Base-by-base conservation (phyloP, 2,113 vertebrate genomes). In the Engraulis encrasicolus region DNA sequence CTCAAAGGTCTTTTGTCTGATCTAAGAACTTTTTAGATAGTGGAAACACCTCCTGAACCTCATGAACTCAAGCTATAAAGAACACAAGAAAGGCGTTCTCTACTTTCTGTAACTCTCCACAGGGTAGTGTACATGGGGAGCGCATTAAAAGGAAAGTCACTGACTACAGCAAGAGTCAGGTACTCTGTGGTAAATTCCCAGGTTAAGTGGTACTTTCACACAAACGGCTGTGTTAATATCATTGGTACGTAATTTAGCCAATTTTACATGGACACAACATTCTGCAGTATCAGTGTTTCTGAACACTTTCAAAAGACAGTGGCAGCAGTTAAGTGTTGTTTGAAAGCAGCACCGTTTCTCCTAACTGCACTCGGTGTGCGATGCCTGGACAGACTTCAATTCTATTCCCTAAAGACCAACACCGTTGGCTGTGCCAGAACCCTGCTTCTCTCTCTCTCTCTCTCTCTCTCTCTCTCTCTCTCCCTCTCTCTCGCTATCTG, bases 341-440 rank as follows among this genome's bases (percentile, higher is more conserved):
- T 34, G 31, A 66, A 66, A 23, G 23, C 27, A 31, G 14, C 27
- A 71, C 4, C 58, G 27, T 61, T 61, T 61, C n/a, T 9, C 23
- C 0, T n/a, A 61, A 61, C 3, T 58, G 20, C 6, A 52, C 49
- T 11, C 7, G 52, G 78, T 31, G 77, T 71, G 27, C 45, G 49
- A 34, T 31, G 34, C 37, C 45, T 80, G 49, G 78, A 37, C 48
- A 40, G 71, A 61, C 49, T 36, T 40, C 79, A 83, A 71, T 78
- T 31, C 78, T 81, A 49, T 83, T 85, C 84, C 54, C 82, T 88
- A 84, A 77, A 83, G 84, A 89, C 80, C 88, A 58, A 82, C 38
- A 78, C 4, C 77, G 34, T 77, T 50, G 58, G 45, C 58, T 58
- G 78, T 61, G 37, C 81, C 83, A 36, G 48, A 50, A 34, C 50